phyloP scores from a whole-genome alignment of 1,140 invertebrate genomes.

The Drosophila bocki region DNA sequence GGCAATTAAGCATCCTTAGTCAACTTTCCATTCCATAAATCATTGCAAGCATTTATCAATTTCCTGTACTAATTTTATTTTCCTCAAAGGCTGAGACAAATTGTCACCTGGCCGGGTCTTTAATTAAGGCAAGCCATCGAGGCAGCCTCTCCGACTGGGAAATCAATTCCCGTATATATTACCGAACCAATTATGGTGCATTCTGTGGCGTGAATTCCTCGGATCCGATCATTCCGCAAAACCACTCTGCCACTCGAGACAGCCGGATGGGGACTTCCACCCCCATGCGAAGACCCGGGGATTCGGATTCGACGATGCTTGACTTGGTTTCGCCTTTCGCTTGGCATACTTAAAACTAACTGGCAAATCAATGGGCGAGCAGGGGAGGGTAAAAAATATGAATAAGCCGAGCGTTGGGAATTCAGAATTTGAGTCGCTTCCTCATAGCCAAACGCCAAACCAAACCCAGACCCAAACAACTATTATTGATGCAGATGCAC shows the following conservation, averaged over 20 bases:
- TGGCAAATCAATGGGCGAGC: constrained; percentile 64
- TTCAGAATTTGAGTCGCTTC: constrained; percentile 51
- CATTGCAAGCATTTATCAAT: constrained; percentile 5
- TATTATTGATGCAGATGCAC: constrained; percentile 66
- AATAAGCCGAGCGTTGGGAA: constrained; percentile 51
- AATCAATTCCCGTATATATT: constrained; percentile 79
- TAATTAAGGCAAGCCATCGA: constrained; percentile 64
- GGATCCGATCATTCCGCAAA: constrained; percentile 24
- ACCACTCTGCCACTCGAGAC: constrained; percentile 36
- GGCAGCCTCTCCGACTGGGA: constrained; percentile 23
- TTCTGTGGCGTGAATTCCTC: constrained; percentile 32
- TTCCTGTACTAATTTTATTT: constrained; percentile 20
- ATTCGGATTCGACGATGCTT: constrained; percentile 53
- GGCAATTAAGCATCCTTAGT: not conserved
- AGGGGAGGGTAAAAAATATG: constrained; percentile 54
- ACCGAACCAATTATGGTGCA: constrained; percentile 73
- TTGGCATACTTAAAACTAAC: constrained; percentile 81
- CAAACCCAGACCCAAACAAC: constrained; percentile 39
- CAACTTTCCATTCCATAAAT: constrained; percentile 6
- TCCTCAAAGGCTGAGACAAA: constrained; percentile 30
- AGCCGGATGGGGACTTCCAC: not conserved
- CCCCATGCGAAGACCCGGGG: constrained; percentile 9
- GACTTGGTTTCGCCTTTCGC: constrained; percentile 64
- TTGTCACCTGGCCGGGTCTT: constrained; percentile 38
- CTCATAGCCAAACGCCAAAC: constrained; percentile 38